A percentile compares a stretch with the other conserved stretches of the same genome.
Conservation (phyloP, 1,140 invertebrate species). For the Patella vulgata region DNA sequence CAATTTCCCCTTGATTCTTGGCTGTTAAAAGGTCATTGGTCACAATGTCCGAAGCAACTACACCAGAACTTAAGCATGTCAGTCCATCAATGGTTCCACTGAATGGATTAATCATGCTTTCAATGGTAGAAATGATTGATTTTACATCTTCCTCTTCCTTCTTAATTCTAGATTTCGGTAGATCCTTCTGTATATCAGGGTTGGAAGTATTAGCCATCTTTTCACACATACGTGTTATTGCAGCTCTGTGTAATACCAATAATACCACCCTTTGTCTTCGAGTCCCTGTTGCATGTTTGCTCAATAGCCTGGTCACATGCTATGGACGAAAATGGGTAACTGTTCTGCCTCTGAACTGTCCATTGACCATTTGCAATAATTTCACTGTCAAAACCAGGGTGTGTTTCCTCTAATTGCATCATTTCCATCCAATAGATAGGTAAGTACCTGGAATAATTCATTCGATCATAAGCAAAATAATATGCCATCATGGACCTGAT, state of each 20-base stretch:
- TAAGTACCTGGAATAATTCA: slow-evolving; percentile 19
- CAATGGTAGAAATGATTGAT: slow-evolving; percentile 9
- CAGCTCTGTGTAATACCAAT: slow-evolving; percentile 13
- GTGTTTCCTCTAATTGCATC: neutral
- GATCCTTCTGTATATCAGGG: neutral
- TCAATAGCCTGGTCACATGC: slow-evolving; percentile 23
- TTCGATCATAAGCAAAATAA: slow-evolving; percentile 19
- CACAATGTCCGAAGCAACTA: neutral
- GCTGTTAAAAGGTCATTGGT: neutral
- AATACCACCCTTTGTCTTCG: slow-evolving; percentile 18
- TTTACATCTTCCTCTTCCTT: slow-evolving; percentile 7
- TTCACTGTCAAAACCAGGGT: neutral
- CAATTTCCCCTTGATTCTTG: neutral
- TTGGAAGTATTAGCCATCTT: slow-evolving; percentile 7
- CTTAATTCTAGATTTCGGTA: slow-evolving; percentile 3
- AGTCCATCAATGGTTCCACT: neutral
- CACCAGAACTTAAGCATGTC: neutral
- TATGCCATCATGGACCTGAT: slow-evolving; percentile 15
- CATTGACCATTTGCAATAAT: slow-evolving; percentile 2
- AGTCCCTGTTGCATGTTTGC: slow-evolving; percentile 17
- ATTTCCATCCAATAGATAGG: slow-evolving; percentile 20
- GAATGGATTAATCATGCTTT: slow-evolving; percentile 16
- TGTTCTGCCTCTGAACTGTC: slow-evolving; percentile 5
- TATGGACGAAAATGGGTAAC: slow-evolving; percentile 7
- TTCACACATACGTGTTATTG: slow-evolving; percentile 8